A percentile compares a stretch with the other conserved stretches of the same genome.
phyloP scores from a whole-genome alignment of 2,888 invertebrate genomes.

The Pseudococcus viburni region DNA sequence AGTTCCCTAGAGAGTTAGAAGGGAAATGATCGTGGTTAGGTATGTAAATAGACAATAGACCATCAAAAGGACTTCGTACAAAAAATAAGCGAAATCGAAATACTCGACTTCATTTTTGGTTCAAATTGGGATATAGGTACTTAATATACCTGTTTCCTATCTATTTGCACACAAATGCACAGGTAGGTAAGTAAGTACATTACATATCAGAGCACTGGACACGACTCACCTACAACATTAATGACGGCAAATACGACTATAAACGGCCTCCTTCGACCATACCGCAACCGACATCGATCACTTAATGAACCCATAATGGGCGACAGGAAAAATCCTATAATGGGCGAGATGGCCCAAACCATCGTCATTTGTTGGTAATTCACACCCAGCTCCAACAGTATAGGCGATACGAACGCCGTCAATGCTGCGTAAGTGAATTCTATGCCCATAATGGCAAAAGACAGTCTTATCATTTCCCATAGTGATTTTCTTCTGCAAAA shows the following conservation, averaged over 20 bases:
- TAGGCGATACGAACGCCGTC: conserved; percentile 97
- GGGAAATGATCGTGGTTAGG: too few relatives aligned
- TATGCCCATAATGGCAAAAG: conserved; percentile 96
- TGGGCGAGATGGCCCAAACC: conserved; percentile 94
- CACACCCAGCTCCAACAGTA: conserved; percentile 91
- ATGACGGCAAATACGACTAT: conserved; percentile 91
- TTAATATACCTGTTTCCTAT: too few relatives aligned
- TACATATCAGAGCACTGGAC: too few relatives aligned
- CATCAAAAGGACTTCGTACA: too few relatives aligned
- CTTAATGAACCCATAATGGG: conserved; percentile 93
- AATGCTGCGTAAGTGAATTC: conserved; percentile 98
- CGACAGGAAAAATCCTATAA: conserved; percentile 94
- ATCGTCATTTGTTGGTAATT: conserved; percentile 94
- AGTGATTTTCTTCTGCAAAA: conserved; percentile 83
- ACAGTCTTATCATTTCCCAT: conserved; percentile 86
- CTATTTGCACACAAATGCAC: too few relatives aligned
- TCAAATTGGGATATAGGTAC: too few relatives aligned
- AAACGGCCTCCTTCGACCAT: conserved; percentile 92
- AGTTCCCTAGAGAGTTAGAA: too few relatives aligned
- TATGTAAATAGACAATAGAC: too few relatives aligned
- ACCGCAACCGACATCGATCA: conserved; percentile 85
- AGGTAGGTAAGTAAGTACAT: background rate
- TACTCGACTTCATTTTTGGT: too few relatives aligned
- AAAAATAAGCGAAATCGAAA: too few relatives aligned
- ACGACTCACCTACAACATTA: conserved; percentile 83